Base-by-base conservation (phyloP, 2,888 invertebrate genomes). In the Dicranocentrus wangi region DNA sequence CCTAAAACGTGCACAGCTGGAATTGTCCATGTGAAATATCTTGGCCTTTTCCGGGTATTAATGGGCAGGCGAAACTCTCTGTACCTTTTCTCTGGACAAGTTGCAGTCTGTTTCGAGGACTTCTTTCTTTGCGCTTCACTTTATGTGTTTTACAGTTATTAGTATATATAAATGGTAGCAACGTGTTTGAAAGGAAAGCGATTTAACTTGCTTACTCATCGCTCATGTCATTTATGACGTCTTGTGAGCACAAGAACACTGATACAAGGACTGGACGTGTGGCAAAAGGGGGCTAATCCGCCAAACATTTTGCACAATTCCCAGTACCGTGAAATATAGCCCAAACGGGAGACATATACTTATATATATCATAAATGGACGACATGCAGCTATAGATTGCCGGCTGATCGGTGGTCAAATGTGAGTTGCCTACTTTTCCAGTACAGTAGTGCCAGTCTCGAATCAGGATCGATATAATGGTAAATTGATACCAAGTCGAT, bases 381-480 rank as follows among this genome's bases (percentile, higher is more conserved):
- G n/a, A n/a, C n/a, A n/a, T n/a, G 47, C n/a, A 47, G 15, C 13
- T 13, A 23, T 55, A 55, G 23, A 25, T 68, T 53, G 53, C 68
- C 53, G 68, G 51, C 15, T 43, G 21, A 10, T 65, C 21, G 43
- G 8, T 66, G 55, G 55, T 39, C 55, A 69, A 68, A 43, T 23
- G 43, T 23, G 42, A 32, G n/a, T 69, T 55, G 15, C 55, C 53
- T 21, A n/a, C 55, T 55, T 65, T 17, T 53, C 15, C 32, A 13
- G 68, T 68, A 27, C 23, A n/a, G n/a, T n/a, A n/a, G n/a, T n/a
- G n/a, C n/a, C n/a, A 65, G 28, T 42, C 65, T 66, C 68, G 68
- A 53, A 58, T 70, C 58, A 8, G 70, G 70, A 70, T 70, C 70
- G 55, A 70, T 70, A 69, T 55, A 69, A 69, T 55, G 19, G 69